Evolutionary conservation across 1,140 invertebrate species (phyloP).

Genomic region (Drosophila yakuba): DNA sequence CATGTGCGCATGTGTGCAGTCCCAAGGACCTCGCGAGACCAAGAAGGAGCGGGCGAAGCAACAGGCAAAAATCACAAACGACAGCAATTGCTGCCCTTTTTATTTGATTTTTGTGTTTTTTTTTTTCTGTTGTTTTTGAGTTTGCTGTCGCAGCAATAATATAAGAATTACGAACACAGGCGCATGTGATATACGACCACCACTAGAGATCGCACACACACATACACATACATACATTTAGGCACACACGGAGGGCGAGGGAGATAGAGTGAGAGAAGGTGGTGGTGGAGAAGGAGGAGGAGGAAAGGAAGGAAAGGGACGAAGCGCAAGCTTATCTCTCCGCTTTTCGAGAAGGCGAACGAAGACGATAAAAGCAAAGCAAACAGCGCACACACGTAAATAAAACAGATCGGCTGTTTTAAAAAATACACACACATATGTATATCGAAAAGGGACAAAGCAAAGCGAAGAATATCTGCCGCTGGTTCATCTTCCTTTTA

Average conservation of each 20-base stretch:
- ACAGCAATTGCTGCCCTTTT: constrained; percentile 15
- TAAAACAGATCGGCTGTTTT: constrained; percentile 51
- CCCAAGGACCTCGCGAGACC: constrained; percentile 8
- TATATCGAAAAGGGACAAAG: constrained; percentile 15
- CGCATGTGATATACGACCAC: constrained; percentile 64
- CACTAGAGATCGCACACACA: constrained; percentile 54
- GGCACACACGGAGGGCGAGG: constrained; percentile 33
- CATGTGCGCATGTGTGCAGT: constrained; percentile 10
- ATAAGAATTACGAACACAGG: constrained; percentile 58
- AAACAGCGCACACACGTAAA: constrained; percentile 51
- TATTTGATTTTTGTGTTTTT: constrained; percentile 10
- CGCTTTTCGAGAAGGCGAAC: constrained; percentile 41
- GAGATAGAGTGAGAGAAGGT: constrained; percentile 28
- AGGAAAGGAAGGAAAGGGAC: constrained; percentile 39
- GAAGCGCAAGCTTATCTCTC: constrained; percentile 68
- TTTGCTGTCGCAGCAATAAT: constrained; percentile 69
- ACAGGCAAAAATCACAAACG: constrained; percentile 11
- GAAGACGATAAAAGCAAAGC: constrained; percentile 79
- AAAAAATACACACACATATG: not conserved
- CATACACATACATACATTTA: constrained; percentile 17
- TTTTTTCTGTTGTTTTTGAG: constrained; percentile 16
- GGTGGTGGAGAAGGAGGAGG: not conserved
- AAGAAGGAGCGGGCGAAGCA: constrained; percentile 14
- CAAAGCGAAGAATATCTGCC: constrained; percentile 1
- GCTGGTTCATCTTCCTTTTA: constrained; percentile 6